Base-by-base conservation (phyloP, 2,888 invertebrate genomes). In the Lasioglossum zephyrum region DNA sequence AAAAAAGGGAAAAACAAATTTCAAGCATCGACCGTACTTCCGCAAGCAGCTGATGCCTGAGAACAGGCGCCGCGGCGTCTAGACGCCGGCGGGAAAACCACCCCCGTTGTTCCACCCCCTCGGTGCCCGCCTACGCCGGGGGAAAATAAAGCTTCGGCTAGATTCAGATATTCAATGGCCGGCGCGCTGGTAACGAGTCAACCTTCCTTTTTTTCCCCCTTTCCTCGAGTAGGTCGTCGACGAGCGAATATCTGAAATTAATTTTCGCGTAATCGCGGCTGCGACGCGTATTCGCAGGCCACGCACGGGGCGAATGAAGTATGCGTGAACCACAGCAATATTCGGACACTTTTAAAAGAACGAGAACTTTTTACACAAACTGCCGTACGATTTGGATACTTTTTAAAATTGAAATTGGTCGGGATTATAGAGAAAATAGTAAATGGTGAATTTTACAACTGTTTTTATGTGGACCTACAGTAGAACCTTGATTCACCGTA, bases 1-100 rank as follows among this genome's bases (percentile, higher is more conserved):
- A 31, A 57, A 26, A 60, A 74, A 26, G n/a, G 39, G 69, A 57
- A 79, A 77, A 82, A 79, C 76, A 60, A 79, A 82, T 80, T 74
- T 86, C 87, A 86, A 87, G 83, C 83, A 88, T 90, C 88, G 90
- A 91, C 86, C 86, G 88, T 81, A 88, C 81, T 87, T 90, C 88
- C 90, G 85, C 83, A 84, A 91, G 90, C 88, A 91, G 88, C 90
- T 88, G 91, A 90, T 90, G 86, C 84, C 83, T 76, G 91, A 90
- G 88, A 90, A 84, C 86, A 81, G 90, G 91, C 90, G 90, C 89
- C 81, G 88, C 80, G 88, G 79, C 91, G 90, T 91, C 90, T 91
- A 91, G 90, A 91, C 90, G 90, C 81, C 85, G 90, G 89, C 90
- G 91, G 74, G 77, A 77, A 77, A 69, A 74, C 80, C 78, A 26